These are phyloP conservation scores for Lepisosteus osseus DNA, from an alignment of 2,113 vertebrate species.

Conservation along the genomic window DNA sequence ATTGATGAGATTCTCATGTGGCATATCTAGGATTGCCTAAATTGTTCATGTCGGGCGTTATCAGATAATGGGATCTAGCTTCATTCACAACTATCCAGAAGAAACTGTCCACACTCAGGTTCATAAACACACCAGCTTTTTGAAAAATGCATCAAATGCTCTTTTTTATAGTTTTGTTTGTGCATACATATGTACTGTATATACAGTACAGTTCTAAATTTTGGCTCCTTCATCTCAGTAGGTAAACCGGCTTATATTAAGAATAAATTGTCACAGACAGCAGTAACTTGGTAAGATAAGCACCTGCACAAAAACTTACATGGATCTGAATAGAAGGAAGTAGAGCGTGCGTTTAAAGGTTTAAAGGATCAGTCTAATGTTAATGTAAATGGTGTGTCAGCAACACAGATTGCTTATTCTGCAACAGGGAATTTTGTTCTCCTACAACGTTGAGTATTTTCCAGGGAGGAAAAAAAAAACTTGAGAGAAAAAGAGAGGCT, in stretches of 20 bases:
- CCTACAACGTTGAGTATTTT: too few relatives aligned
- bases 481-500: too few relatives aligned
- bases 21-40: slow-evolving; percentile 29
- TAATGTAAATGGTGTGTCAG: slow-evolving; percentile 17
- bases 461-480: too few relatives aligned
- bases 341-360: slow-evolving; percentile 19
- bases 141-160: too few relatives aligned
- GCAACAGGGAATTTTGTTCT: too few relatives aligned
- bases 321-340: slow-evolving; percentile 27
- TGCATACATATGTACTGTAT: too few relatives aligned
- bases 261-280: not conserved
- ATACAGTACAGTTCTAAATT: too few relatives aligned
- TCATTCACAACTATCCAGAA: slow-evolving; percentile 28
- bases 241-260: not conserved
- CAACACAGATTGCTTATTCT: too few relatives aligned
- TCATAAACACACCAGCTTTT: slow-evolving; percentile 20
- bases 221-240: not conserved
- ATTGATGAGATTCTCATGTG: slow-evolving; percentile 35
- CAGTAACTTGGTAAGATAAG: not conserved
- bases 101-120: slow-evolving; percentile 20
- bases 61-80: slow-evolving; percentile 55
- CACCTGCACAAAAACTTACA: not conserved
- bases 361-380: slow-evolving; percentile 19
- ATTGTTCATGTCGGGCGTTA: slow-evolving; percentile 34
- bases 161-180: too few relatives aligned